Evolutionary conservation across 64 coral and sea anemone genomes (phyloP), one percentile per base, ranked within the genome.

Genomic region (Stylophora pistillata): DNA sequence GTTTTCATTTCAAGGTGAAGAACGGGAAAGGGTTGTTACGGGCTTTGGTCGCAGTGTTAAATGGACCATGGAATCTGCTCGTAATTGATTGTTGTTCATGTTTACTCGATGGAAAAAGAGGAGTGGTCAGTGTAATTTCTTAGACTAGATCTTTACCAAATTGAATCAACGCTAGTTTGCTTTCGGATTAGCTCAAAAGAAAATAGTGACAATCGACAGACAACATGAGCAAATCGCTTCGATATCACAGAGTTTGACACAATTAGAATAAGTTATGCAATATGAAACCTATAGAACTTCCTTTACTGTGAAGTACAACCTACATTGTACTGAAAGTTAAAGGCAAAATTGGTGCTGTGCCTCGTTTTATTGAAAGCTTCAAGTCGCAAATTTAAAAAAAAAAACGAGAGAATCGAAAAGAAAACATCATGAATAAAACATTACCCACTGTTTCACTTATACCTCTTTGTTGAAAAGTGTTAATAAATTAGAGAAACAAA

Each of bases 131-230:
- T 68, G 52, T 77, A 92, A 80, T 86, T 92, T 76, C 85, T 57
- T 72, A 85, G 81, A 78, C 86, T 92, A 74, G 82, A 78, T 86
- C 76, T 78, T 91, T 62, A 85, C 59, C 52, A 92, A 92, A 92
- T 92, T 92, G 90, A 86, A 86, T 92, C 90, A 85, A 70, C 81
- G 73, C 78, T 92, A 73, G 90, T 92, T 92, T 92, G 90, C 58
- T 78, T 65, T 86, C 56, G 60, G 82, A 86, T 92, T 86, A 92
- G 57, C 37, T 32, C 27, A 56, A 86, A 32, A 58, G 71, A 86
- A 53, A 84, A 65, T 32, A 20, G 37, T 69, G 23, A 84, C 80
- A 25, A 34, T 63, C 30, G 23, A 84, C 16, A 70, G 60, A 84
- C 33, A 84, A 69, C 61, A 53, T 27, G 54, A 62, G 4, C 12